A percentile compares a stretch with the other conserved stretches of the same genome.
phyloP scores from a whole-genome alignment of 2,888 invertebrate genomes.

The Vandiemenella viatica region DNA sequence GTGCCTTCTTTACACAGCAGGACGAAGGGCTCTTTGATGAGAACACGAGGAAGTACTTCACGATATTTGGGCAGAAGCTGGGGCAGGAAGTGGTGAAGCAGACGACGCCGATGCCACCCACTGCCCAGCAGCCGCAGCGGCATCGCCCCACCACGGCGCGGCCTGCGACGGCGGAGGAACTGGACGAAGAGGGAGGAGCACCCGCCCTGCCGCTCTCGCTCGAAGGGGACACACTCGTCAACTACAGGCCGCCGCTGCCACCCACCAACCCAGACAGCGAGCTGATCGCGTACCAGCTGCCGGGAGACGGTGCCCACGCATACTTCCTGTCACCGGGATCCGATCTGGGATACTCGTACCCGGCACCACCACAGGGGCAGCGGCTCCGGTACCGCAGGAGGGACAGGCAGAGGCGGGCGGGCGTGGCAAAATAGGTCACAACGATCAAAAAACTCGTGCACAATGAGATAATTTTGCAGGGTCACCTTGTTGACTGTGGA shows the following conservation, averaged over 20 bases:
- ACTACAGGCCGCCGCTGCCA: constrained; percentile 51
- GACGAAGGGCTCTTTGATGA: constrained; percentile 51
- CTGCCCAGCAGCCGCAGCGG: constrained; percentile 15
- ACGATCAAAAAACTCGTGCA: too few species aligned
- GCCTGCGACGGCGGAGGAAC: background rate
- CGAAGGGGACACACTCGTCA: constrained; percentile 52
- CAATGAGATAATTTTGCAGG: too few species aligned
- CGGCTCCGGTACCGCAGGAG: constrained; percentile 5
- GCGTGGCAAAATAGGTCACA: too few species aligned
- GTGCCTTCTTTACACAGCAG: constrained; percentile 51
- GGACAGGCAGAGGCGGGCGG: background rate
- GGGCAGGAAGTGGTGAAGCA: constrained; percentile 24
- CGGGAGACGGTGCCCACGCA: constrained; percentile 56
- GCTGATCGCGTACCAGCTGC: constrained; percentile 51
- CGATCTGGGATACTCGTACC: constrained; percentile 17
- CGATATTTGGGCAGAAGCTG: constrained; percentile 56
- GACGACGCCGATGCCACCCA: constrained; percentile 21
- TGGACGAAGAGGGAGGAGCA: background rate
- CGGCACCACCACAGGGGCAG: background rate
- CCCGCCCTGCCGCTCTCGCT: constrained; percentile 29
- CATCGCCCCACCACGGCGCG: constrained; percentile 3
- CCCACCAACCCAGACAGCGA: constrained; percentile 54
- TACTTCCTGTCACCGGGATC: constrained; percentile 41
- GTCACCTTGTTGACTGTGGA: too few species aligned
- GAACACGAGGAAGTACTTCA: constrained; percentile 58